Base-by-base conservation (phyloP, 2,797 vertebrate genomes). In the Eupleurogrammus muticus region DNA sequence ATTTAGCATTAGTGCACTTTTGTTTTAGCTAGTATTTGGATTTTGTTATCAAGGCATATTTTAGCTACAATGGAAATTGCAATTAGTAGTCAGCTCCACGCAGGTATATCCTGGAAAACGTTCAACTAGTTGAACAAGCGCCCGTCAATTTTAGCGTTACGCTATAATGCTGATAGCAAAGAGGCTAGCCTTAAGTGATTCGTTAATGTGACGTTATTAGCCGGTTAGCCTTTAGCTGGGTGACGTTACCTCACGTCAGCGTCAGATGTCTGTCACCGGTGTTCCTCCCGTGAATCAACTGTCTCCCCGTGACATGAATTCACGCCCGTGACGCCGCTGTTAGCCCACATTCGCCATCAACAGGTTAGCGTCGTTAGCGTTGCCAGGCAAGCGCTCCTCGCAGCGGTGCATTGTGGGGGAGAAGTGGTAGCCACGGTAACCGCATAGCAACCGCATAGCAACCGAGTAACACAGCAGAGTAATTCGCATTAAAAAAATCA, bases 341-440 rank as follows among this genome's bases (percentile, higher is more conserved):
- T 36, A 16, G 8, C 4, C 5, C 9, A 12, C 11, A 21, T n/a
- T 40, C 9, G 10, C 5, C 4, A 9, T 28, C 6, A 28, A 28
- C 28, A 28, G 28, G 28, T 28, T n/a, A 28, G 28, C 28, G 28
- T 28, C 28, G 40, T 59, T 46, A 38, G 2, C 19, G 9, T 70
- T 65, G 7, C 17, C 21, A 32, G 67, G 12, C 40, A 32, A 69
- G 12, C 40, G 8, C 28, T 48, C 9, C 6, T 96, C 93, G 21
- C 19, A 35, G 44, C 5, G 19, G 14, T 13, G 19, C 19, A 66
- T 42, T 66, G 35, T 66, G 20, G 52, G 19, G 5, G 52, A 66
- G 5, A n/a, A 21, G 8, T 46, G 63, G 63, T 66, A 46, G 55
- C 63, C 28, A 48, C 21, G 40, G n/a, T 21, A 12, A 49, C 48